Base-by-base conservation (phyloP, 2,797 vertebrate species). In the Gobionotothen gibberifrons region DNA sequence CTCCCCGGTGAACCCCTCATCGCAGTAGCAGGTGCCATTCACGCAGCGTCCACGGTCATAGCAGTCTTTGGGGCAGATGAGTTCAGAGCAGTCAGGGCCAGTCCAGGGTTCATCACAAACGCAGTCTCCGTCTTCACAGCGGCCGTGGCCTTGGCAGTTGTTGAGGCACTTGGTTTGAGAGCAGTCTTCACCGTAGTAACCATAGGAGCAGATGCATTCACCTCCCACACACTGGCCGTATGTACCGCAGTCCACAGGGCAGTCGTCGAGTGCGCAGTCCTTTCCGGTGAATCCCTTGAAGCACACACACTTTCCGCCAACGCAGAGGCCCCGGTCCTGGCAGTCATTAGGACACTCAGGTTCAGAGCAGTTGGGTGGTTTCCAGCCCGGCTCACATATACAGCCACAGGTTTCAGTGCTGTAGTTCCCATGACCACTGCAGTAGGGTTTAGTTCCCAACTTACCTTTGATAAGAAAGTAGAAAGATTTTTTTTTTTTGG, bases 41-140 rank as follows among this genome's bases (percentile, higher is more conserved):
- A 92, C 2, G 0, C 98, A 99, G 69, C 92, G 96, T 2, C 98
- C 98, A 0, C 94, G 96, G 90, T 96, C 96, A 0, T 94, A 96
- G 87, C 98, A 99, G 91, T 97, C 96, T 0, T 96, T 96, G 65
- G 96, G 97, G 63, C 98, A 99, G 83, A 96, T 93, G 65, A 97
- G 93, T 69, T 98, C 95, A 0, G 94, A 79, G 69, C 98, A 99
- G 91, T 99, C 96, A 0, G 90, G 89, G 0, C 97, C 96, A 0
- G 95, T 97, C 95, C 96, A 99, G 13, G 97, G 96, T 65, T 97
- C 95, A 0, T 96, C 69, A 0, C 98, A 99, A 70, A 95, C 42
- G 0, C 98, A 99, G 78, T 96, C 93, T 0, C 93, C 94, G 4
- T 97, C 96, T 14, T 94, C 92, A 0, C 98, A 99, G 57, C 73